Base-by-base conservation (phyloP, 2,113 vertebrate genomes). In the Lethenteron reissneri region DNA sequence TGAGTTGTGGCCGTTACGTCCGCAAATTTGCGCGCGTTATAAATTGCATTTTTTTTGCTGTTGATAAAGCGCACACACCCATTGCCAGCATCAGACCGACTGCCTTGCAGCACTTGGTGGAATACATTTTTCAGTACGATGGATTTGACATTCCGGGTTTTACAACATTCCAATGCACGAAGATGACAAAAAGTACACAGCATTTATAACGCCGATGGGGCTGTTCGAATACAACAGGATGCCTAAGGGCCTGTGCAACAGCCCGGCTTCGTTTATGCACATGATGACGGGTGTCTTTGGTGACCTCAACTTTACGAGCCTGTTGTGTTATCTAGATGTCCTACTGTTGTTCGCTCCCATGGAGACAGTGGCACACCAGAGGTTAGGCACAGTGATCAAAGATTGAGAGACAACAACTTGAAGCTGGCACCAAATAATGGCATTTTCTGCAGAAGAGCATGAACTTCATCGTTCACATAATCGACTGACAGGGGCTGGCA, bases 241-340 rank as follows among this genome's bases (percentile, higher is more conserved):
- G 41, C 70, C 70, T 25, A 56, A 71, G 56, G 70, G 70, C n/a
- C 41, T 56, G 21, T 71, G 70, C 10, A 56, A 71, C 13, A 71
- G 70, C n/a, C 70, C 70, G 12, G 70, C 70, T 10, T 71, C 19
- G 10, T 71, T 71, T 15, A 71, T 71, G 70, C 11, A 57, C n/a
- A 71, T 56, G 73, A 71, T 72, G 58, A 19, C 71, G 3, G 15
- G 71, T 15, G 70, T 71, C 14, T 71, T 71, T 59, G 73, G 71
- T 11, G 71, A 74, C 14, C 12, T 74, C 5, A 75, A 74, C 56
- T 75, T 74, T 58, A 21, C 71, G 12, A 75, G 70, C 56, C 72
- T 76, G 10, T 72, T 76, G 2, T 73, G 72, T 21, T 76, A 76
- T 58, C 69, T 75, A 13, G 72, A 75, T 12, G 71, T 73, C 58